Base-by-base conservation (phyloP, 1,140 invertebrate species). In the Procambarus clarkii region DNA sequence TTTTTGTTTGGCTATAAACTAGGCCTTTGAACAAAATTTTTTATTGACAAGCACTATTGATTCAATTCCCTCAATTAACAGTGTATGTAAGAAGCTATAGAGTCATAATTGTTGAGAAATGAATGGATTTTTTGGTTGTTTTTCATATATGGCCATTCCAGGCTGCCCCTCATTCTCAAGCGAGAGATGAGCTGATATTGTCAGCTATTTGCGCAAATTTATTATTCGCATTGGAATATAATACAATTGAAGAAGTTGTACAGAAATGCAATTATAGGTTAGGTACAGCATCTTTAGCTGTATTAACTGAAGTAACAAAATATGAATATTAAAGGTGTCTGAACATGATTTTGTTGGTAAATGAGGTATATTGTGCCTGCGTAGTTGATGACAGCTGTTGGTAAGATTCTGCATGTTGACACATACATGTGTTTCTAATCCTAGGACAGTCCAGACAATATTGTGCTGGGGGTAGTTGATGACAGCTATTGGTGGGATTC, bases 381-480 rank as follows among this genome's bases (percentile, higher is more conserved):
- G 3, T 81, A n/a, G 24, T 21, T 8, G 58, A 74, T 15, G 64
- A 85, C n/a, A 69, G 69, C 69, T 74, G 34, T 74, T 45, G 24
- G 34, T 24, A n/a, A 46, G 24, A 69, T 81, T 58, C 79, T 81
- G 79, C 46, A 21, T 81, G 69, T 34, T 81, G 79, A 34, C 45
- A 18, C 58, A 21, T 74, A 81, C 54, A 81, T 18, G 13, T 64
- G 13, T 18, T 21, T 81, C 74, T 45, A 85, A 76, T 71, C 69
- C 60, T 69, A 71, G 64, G 83, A 85, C 83, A 85, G 74, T 71
- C 83, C 83, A 85, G 83, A n/a, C 58, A 13, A 85, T 50, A 24
- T 45, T 48, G 60, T 85, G 60, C 69, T 69, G 74, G 64, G 64
- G 60, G 60, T 85, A 24, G 46, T 71, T 85, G 15, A 74, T 15